These are phyloP conservation scores for Scaptomyza reducta DNA, from an alignment of 2,888 invertebrate species.

Conservation along the genomic window DNA sequence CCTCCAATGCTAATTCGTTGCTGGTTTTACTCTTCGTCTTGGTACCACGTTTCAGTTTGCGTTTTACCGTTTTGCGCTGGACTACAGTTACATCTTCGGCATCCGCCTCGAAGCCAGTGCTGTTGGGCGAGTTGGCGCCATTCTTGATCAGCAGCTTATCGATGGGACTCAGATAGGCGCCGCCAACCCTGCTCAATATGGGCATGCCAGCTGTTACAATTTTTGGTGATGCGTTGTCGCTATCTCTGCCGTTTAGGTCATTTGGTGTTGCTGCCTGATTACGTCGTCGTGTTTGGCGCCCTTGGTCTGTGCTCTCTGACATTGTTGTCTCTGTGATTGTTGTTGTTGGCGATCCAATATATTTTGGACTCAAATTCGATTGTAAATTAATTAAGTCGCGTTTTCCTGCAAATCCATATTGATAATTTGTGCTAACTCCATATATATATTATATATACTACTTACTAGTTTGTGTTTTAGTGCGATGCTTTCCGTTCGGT, in stretches of 20 bases:
- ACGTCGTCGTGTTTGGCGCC: constrained; percentile 64
- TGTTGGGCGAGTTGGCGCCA: constrained; percentile 72
- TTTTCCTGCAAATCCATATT: constrained; percentile 50
- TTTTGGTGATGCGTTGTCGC: constrained; percentile 43
- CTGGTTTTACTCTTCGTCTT: constrained; percentile 33
- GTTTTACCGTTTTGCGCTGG: constrained; percentile 48
- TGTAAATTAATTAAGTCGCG: constrained; percentile 79
- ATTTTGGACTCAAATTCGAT: constrained; percentile 82
- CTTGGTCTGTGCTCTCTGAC: constrained; percentile 52
- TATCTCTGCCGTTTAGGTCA: constrained; percentile 37
- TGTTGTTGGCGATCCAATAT: constrained; percentile 77
- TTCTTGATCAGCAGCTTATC: constrained; percentile 82
- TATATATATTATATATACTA: too few relatives aligned
- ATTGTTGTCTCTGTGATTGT: constrained; percentile 32
- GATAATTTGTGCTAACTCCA: background rate
- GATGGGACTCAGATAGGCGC: constrained; percentile 77
- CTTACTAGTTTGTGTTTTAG: constrained; percentile 32
- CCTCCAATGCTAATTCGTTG: background rate
- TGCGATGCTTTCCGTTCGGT: constrained; percentile 17
- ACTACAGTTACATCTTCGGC: constrained; percentile 46
- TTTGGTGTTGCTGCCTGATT: constrained; percentile 30
- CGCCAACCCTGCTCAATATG: background rate
- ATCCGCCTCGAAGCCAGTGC: constrained; percentile 69
- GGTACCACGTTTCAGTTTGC: constrained; percentile 52
- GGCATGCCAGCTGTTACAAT: background rate